Evolutionary conservation across 2,797 vertebrate species (phyloP).

Genomic region (Coccyzus lansbergi): DNA sequence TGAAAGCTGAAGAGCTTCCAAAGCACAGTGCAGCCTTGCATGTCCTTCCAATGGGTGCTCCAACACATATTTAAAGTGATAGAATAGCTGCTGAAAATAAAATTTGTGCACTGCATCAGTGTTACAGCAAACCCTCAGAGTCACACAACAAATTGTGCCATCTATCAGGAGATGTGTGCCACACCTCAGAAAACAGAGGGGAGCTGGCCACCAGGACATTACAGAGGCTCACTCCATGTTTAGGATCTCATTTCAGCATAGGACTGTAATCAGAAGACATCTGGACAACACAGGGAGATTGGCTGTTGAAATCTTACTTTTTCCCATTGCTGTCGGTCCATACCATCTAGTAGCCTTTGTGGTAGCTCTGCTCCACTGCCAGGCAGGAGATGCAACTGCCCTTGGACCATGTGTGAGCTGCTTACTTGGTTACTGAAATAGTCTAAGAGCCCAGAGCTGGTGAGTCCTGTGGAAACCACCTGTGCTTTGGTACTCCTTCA

Average conservation of each 20-base stretch:
- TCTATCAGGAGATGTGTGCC: rapidly evolving
- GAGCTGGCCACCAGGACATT: background rate
- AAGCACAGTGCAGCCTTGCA: background rate
- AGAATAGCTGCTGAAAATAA: background rate
- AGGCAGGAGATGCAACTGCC: background rate
- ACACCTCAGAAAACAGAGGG: background rate
- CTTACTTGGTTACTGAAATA: background rate
- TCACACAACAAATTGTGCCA: background rate
- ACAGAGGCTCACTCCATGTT: background rate
- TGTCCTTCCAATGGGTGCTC: background rate
- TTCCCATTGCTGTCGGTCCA: rapidly evolving
- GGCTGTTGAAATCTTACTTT: rapidly evolving
- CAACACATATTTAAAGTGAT: background rate
- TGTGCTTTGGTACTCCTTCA: background rate
- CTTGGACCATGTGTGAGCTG: background rate
- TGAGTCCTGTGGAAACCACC: background rate
- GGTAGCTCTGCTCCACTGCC: background rate
- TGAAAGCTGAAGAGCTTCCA: background rate
- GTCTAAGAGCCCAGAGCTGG: background rate
- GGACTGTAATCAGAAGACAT: background rate
- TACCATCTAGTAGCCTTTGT: background rate
- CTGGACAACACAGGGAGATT: background rate
- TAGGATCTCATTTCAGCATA: background rate
- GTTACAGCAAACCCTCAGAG: background rate
- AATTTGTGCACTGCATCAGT: background rate